Conservation (phyloP, 1,140 invertebrate genomes). For the Lamellibrachia luymesi region DNA sequence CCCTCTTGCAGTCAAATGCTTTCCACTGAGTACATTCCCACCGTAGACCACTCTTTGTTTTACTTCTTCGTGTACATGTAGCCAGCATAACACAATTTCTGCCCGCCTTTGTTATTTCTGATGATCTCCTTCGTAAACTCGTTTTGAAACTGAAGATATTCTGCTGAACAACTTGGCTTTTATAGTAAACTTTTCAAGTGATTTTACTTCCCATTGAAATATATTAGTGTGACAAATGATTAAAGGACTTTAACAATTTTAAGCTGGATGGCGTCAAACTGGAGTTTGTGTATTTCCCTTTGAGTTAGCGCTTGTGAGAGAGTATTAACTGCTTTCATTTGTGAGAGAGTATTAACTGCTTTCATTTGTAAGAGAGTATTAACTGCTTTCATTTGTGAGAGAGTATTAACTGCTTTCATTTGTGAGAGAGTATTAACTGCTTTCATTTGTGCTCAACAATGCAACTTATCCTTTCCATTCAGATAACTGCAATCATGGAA, state of each 20-base stretch:
- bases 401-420: too few species aligned
- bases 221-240: slow-evolving; percentile 13
- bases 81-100: slow-evolving; percentile 14
- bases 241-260: neutral
- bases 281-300: slow-evolving; percentile 13
- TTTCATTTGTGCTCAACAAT: slow-evolving; percentile 18
- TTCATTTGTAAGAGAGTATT: too few species aligned
- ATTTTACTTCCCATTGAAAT: slow-evolving; percentile 9
- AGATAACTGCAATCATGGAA: slow-evolving; percentile 14
- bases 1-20: neutral
- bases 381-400: too few species aligned
- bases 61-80: slow-evolving; percentile 7
- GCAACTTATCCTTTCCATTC: neutral
- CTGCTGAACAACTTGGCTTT: slow-evolving; percentile 9
- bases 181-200: neutral
- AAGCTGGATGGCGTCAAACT: slow-evolving; percentile 5
- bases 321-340: neutral
- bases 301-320: neutral
- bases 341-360: too few species aligned
- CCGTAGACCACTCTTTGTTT: slow-evolving; percentile 3
- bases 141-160: slow-evolving; percentile 14
- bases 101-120: neutral
- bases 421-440: neutral
- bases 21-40: slow-evolving; percentile 11
- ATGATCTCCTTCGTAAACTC: neutral